These are phyloP conservation scores for Micronycteris hirsuta DNA, from an alignment of 2,113 vertebrate species.

Conservation along the genomic window DNA sequence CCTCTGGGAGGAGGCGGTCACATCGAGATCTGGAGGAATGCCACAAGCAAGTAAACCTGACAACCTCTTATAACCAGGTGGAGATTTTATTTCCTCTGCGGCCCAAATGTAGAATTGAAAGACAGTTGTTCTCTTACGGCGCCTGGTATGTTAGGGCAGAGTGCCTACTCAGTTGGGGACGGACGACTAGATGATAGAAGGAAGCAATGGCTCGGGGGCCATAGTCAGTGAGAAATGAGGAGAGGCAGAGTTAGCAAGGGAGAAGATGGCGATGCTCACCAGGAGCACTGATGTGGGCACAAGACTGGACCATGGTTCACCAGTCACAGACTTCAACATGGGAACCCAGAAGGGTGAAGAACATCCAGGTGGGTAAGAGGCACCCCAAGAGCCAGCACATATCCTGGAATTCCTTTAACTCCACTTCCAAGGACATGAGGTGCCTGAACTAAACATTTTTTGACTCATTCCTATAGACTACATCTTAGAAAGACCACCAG, in stretches of 20 bases:
- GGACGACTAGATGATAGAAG: not conserved
- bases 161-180: not conserved
- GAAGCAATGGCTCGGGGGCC: not conserved
- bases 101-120: not conserved
- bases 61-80: constrained; percentile 13
- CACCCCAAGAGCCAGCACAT: not conserved
- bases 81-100: not conserved
- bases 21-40: not conserved
- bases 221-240: not conserved
- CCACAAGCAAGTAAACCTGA: not conserved
- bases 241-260: not conserved
- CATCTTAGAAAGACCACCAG: not conserved
- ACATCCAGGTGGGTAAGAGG: not conserved
- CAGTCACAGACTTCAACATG: not conserved
- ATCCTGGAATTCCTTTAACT: not conserved
- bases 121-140: not conserved
- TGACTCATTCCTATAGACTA: not conserved
- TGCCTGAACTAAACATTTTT: not conserved
- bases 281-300: not conserved
- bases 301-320: not conserved
- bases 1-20: not conserved
- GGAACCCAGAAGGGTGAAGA: not conserved
- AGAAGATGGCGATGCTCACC: not conserved
- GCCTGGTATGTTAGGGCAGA: not conserved
- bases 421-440: not conserved